A percentile compares a stretch with the other conserved stretches of the same genome.
Evolutionary conservation across 2,113 vertebrate species (phyloP).

Genomic region (Gadus macrocephalus): DNA sequence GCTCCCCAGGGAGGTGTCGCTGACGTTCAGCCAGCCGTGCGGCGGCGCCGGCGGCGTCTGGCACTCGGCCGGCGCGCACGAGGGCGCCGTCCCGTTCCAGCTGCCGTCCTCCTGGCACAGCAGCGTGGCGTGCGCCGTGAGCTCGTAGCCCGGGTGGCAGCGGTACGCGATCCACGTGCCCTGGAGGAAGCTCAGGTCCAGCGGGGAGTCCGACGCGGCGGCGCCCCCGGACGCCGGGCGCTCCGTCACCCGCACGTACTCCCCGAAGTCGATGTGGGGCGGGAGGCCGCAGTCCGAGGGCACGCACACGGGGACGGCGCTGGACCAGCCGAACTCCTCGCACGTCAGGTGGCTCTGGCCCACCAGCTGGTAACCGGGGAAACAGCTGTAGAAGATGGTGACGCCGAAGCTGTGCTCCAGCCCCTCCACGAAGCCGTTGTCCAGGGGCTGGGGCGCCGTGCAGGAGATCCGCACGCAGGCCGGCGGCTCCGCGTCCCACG

Average conservation of each 20-base stretch:
- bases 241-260: slow-evolving; percentile 71
- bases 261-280: slow-evolving; percentile 95
- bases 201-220: slow-evolving; percentile 16
- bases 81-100: slow-evolving; percentile 91
- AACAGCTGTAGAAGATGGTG: slow-evolving; percentile 97
- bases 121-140: slow-evolving; percentile 73
- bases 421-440: slow-evolving; percentile 95
- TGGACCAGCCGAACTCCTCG: slow-evolving; percentile 90
- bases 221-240: slow-evolving; percentile 22
- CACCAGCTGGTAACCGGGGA: slow-evolving; percentile 88
- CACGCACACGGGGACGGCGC: slow-evolving; percentile 79
- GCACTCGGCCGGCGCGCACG: slow-evolving; percentile 83
- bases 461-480: slow-evolving; percentile 85
- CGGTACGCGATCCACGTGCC: slow-evolving; percentile 79
- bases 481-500: slow-evolving; percentile 80
- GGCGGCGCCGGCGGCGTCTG: slow-evolving; percentile 72
- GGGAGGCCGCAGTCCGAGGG: slow-evolving; percentile 91
- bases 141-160: slow-evolving; percentile 84
- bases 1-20: slow-evolving; percentile 76
- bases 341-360: slow-evolving; percentile 92
- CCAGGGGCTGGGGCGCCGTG: slow-evolving; percentile 82
- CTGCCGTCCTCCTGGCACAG: slow-evolving; percentile 86
- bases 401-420: slow-evolving; percentile 91
- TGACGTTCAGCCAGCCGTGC: slow-evolving; percentile 80
- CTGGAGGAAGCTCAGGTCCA: slow-evolving; percentile 77